Evolutionary conservation across 2,113 vertebrate species (phyloP).

Genomic region (Oncorhynchus mykiss): DNA sequence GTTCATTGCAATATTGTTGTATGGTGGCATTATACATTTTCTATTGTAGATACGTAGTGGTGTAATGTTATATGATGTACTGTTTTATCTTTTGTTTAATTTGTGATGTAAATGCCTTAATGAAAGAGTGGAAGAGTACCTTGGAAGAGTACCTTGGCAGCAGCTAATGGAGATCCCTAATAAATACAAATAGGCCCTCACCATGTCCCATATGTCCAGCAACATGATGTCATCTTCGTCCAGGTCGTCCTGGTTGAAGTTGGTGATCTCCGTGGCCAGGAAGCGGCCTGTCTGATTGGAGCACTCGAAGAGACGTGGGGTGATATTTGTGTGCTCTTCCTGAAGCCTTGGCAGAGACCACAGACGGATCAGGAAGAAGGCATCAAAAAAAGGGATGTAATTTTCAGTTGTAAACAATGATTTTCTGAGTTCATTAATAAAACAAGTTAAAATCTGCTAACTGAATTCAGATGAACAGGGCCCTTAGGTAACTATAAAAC

Average conservation of each 20-base stretch:
- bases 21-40: too few relatives aligned
- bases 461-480: too few relatives aligned
- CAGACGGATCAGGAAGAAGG: not conserved
- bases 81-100: too few relatives aligned
- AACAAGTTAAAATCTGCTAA: too few relatives aligned
- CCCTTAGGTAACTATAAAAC: not conserved
- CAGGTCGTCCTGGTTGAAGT: conserved; percentile 84
- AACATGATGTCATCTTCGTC: conserved; percentile 92
- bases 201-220: conserved; percentile 92
- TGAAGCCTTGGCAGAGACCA: conserved; percentile 70
- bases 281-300: conserved; percentile 88
- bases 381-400: not conserved
- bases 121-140: too few relatives aligned
- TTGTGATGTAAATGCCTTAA: too few relatives aligned
- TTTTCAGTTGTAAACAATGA: not conserved
- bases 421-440: not conserved
- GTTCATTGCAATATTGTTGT: too few relatives aligned
- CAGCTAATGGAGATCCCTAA: too few relatives aligned
- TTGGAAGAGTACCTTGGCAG: too few relatives aligned
- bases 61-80: too few relatives aligned
- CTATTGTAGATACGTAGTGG: too few relatives aligned
- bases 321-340: conserved; percentile 65
- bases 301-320: conserved; percentile 85
- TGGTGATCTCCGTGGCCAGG: conserved; percentile 81
- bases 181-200: conserved; percentile 51